Evolutionary conservation across 2,797 vertebrate genomes (phyloP), one percentile per base, ranked within the genome.

Genomic region (Huso huso): DNA sequence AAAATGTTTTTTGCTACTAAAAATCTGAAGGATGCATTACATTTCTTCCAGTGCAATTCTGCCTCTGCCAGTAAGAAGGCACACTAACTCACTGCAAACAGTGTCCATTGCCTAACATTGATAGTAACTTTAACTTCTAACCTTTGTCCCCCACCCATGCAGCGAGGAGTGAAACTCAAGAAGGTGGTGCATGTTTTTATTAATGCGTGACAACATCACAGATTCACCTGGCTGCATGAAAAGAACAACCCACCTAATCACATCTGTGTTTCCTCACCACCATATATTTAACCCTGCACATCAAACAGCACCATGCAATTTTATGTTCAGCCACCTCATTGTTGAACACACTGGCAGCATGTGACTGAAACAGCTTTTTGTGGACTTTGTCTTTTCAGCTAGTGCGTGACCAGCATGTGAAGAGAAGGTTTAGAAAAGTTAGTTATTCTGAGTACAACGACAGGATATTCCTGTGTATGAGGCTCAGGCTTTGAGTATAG

Each of bases 161-260:
- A 97, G 95, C 94, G 96, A 81, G 95, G 95, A 95, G 75, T 84
- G 78, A 98, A 96, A 83, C 91, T 92, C 72, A 97, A 95, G 92
- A 98, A 98, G 96, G 95, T 97, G 93, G 74, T 77, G 93, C 91
- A 92, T 91, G 89, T 89, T 90, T 89, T 83, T 88, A 77, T 69
- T 51, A 62, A 37, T 8, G 10, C 11, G 55, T 62, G 10, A 23
- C 18, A 8, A 23, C 18, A 8, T 63, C 13, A 48, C 10, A 48
- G 11, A 12, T 6, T 37, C 48, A 77, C 51, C 74, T 70, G 65
- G 72, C 77, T 86, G 87, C 88, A 88, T 90, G 86, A 78, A 78
- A 37, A 62, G 61, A 23, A 18, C 9, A 58, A 58, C 55, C 2
- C 55, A 37, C 12, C 12, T 58, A n/a, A 58, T 37, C 37, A 58